Percentiles rank a stretch among this genome's conserved stretches.
Evolutionary conservation across 1,140 invertebrate genomes (phyloP).

Genomic region (Adelges cooleyi): DNA sequence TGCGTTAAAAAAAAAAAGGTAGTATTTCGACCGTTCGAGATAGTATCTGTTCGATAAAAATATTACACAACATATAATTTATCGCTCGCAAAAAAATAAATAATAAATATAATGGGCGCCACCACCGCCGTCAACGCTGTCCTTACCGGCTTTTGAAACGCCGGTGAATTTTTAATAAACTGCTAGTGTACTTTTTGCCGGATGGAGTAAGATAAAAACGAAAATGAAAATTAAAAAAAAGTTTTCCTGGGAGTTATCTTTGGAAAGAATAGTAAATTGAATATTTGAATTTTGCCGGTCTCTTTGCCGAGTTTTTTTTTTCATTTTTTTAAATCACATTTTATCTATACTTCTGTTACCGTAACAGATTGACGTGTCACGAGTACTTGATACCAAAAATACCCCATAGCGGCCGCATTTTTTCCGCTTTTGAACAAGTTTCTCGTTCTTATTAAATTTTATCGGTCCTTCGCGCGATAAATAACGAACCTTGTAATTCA

Average conservation of each 20-base stretch:
- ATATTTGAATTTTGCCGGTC: background rate
- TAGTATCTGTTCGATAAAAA: too few relatives aligned
- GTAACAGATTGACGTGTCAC: background rate
- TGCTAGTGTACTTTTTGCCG: background rate
- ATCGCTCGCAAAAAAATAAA: background rate
- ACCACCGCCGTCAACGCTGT: too few relatives aligned
- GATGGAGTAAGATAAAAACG: background rate
- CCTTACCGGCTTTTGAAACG: background rate
- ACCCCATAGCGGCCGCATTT: background rate
- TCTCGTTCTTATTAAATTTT: background rate
- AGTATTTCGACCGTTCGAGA: too few relatives aligned
- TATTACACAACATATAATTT: too few relatives aligned
- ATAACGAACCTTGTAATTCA: background rate
- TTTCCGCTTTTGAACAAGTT: background rate
- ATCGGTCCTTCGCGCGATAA: background rate
- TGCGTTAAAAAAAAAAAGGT: too few relatives aligned
- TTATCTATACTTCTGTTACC: background rate
- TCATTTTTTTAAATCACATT: background rate
- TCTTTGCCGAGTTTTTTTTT: background rate
- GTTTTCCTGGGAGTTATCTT: background rate
- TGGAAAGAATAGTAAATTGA: background rate
- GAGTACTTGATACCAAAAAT: background rate
- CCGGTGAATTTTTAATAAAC: constrained; percentile 1
- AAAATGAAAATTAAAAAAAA: background rate
- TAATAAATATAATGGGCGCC: too few relatives aligned